Evolutionary conservation across 92 coral and sea anemone genomes (phyloP), one percentile per base, ranked within the genome.

Genomic region (Galaxea fascicularis): DNA sequence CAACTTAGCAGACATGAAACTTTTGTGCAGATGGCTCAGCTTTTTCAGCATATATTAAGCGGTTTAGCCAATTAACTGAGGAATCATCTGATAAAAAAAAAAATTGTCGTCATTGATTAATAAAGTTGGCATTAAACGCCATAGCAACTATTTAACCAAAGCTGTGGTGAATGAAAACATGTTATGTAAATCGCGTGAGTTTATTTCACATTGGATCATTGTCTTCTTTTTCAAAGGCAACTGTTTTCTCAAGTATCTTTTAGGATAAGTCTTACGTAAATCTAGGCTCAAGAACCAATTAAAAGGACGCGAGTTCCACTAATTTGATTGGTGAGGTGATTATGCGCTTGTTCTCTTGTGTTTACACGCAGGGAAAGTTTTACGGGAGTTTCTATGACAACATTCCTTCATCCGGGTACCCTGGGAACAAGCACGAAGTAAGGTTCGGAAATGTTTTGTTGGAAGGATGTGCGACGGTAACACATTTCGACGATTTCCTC

Each of bases 321-420:
- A 47, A 63, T 65, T 12, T 78, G 83, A 78, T 78, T 78, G 76
- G 76, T 54, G 65, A 66, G 30, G 51, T 80, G 51, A 39, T 15
- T 56, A 31, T 53, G 85, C 85, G 66, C 68, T 52, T 68, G 77
- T 77, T 83, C 69, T n/a, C 18, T 86, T 82, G 74, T 93, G 94
- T 93, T 93, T 88, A 91, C 94, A 83, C 86, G 91, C 92, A n/a
- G 85, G 77, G 86, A 89, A 39, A 54, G 84, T 91, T 85, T 93
- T 90, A 91, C 84, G 85, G 80, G 72, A 83, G 94, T 94, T 86
- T 65, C 91, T 81, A 94, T 94, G 85, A 92, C 90, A 91, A 94
- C 94, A 68, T 67, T 17, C 22, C 29, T 65, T 88, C 95, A 94
- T 94, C 98, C 98, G 98, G 98, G 98, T 71, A 54, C 76, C 87